Evolutionary conservation across 1,140 invertebrate genomes (phyloP).

Genomic region (Maconellicoccus hirsutus): DNA sequence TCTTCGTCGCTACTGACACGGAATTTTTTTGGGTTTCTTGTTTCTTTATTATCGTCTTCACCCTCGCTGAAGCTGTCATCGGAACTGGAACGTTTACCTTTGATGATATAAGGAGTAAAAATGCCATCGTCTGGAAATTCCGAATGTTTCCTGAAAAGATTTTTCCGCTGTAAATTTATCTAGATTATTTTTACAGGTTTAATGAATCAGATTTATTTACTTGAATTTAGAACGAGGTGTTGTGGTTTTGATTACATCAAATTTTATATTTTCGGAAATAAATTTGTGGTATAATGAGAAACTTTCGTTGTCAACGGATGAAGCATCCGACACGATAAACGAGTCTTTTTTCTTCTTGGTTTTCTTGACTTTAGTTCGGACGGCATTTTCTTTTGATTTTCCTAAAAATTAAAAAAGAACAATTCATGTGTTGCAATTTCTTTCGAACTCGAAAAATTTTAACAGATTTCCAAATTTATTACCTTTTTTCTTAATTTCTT

Average conservation of each 20-base stretch:
- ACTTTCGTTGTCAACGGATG: neutral
- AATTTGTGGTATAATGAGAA: neutral
- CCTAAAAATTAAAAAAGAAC: neutral
- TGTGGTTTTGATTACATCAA: neutral
- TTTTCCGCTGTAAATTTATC: neutral
- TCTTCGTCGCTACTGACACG: neutral
- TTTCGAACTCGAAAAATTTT: no score
- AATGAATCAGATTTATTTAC: neutral
- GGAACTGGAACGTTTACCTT: neutral
- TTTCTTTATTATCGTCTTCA: neutral
- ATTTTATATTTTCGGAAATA: neutral
- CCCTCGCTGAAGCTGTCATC: neutral
- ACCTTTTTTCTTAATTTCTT: neutral
- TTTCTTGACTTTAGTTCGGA: neutral
- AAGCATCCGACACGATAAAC: constrained; percentile 1
- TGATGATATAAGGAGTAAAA: neutral
- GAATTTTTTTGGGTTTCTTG: neutral
- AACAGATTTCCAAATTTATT: neutral
- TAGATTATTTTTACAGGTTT: neutral
- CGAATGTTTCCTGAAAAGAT: neutral
- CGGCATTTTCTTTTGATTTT: neutral
- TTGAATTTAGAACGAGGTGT: neutral
- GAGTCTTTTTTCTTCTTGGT: constrained; percentile 6
- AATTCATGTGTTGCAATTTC: no score
- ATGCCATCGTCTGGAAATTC: neutral